Percentiles rank a stretch among this genome's conserved stretches.
Conservation (phyloP, 2,888 invertebrate species). For the Corythucha ciliata region DNA sequence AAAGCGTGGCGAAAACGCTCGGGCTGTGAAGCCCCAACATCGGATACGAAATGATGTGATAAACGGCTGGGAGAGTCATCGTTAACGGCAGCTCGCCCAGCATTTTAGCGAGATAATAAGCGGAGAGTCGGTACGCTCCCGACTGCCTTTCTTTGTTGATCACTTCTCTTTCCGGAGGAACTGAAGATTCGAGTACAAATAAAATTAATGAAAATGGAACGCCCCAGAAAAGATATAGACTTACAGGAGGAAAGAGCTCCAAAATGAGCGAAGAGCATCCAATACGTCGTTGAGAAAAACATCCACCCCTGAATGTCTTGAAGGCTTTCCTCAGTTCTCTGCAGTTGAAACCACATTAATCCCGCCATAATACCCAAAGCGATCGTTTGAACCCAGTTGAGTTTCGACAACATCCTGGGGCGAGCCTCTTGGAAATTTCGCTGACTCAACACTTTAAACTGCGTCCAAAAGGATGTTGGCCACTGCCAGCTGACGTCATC, state of each 20-base stretch:
- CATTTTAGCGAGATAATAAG: conserved; percentile 74
- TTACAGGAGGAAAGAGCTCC: conserved; percentile 69
- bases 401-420: conserved; percentile 63
- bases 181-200: conserved; percentile 43
- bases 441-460: conserved; percentile 60
- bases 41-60: conserved; percentile 66
- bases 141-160: conserved; percentile 69
- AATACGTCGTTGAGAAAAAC: conserved; percentile 73
- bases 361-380: conserved; percentile 63
- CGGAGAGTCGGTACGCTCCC: conserved; percentile 67
- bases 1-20: conserved; percentile 57
- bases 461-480: conserved; percentile 70
- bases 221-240: conserved; percentile 39
- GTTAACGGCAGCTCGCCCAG: conserved; percentile 67
- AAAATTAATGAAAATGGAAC: background rate
- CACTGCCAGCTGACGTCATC: conserved; percentile 57
- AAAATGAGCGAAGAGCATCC: conserved; percentile 72
- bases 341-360: conserved; percentile 66
- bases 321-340: conserved; percentile 62
- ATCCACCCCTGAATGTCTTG: conserved; percentile 74
- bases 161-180: conserved; percentile 69
- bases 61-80: conserved; percentile 63
- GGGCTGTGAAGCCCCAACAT: conserved; percentile 59
- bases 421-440: conserved; percentile 66
- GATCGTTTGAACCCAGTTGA: conserved; percentile 68